Evolutionary conservation across 2,113 vertebrate species (phyloP), one percentile per base, ranked within the genome.

Genomic region (Xenus cinereus): DNA sequence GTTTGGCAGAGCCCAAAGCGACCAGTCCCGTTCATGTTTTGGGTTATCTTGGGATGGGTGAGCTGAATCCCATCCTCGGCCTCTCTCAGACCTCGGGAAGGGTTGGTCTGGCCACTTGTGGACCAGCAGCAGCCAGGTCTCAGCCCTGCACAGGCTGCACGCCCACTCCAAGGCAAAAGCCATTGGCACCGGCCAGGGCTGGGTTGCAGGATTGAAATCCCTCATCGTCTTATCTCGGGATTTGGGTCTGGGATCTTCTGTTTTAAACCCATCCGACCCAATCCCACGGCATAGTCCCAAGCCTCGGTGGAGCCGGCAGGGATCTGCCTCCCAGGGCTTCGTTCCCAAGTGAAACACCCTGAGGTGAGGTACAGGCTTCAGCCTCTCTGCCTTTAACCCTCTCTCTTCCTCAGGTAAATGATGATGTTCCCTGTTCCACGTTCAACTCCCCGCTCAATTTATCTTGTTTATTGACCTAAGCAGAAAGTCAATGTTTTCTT

Each of bases 401-500:
- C 63, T 95, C 68, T 64, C 51, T 92, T 92, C 94, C 56, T 92
- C 92, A 76, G 89, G 93, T 77, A 96, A 91, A 97, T 93, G 77
- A 95, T 96, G 96, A 93, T 95, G 88, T 97, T 98, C 22, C 16
- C 24, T 95, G 87, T 43, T 89, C 73, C 77, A 87, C 37, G 0
- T 97, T 93, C 94, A 95, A 74, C 84, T 97, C 95, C 87, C 81
- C 33, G 30, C 95, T 96, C 95, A 95, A 97, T 97, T 97, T 95
- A 86, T 98, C 96, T 98, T 97, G 93, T 93, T 97, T 98, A 98
- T 97, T 97, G 97, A 97, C 87, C 90, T 76, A 69, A 98, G 90
- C 97, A 98, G 95, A 96, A 98, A 97, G 97, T 98, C 98, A 97
- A 94, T 98, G 67, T 62, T 87, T 91, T 97, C 95, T 96, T 98